Evolutionary conservation across 2,888 invertebrate genomes (phyloP), one percentile per base, ranked within the genome.

Genomic region (Conomelus anceps): DNA sequence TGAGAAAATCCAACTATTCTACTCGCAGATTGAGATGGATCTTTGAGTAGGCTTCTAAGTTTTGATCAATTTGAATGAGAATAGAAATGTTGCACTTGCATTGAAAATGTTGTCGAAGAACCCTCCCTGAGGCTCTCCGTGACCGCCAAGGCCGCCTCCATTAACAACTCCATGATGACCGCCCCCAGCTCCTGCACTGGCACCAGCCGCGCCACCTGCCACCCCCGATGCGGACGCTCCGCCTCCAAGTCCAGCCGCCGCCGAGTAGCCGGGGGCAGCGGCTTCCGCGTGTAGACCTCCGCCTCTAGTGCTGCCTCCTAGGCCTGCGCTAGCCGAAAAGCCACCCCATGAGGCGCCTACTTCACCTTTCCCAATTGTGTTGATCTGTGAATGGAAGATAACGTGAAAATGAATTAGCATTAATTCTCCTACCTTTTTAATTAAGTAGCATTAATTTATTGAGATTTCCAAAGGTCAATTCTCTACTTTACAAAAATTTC

Each of bases 331-430:
- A 9, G 91, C 91, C 22, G 91, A 91, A 89, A 91, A 92, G 86
- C 91, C 91, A 22, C 92, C 92, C 89, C 91, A 92, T 22, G 91
- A 91, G 0, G 91, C 92, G 0, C 91, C 90, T 20, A 91, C 91
- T 6, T 91, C 89, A 84, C 91, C 89, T 89, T 89, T 89, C 9
- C 90, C 90, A 13, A 89, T 88, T 29, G 88, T 86, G n/a, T 86
- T 86, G 22, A 86, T 20, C 86, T 86, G 86, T 0, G n/a, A 24
- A 24, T n/a, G n/a, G n/a, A 63, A n/a, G 1, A 4, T 63, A 63
- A 20, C n/a, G 13, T 34, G 9, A 34, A 26, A 26, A 7, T 26
- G 26, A 4, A 26, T 26, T 26, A n/a, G n/a, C n/a, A n/a, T n/a
- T n/a, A n/a, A n/a, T n/a, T n/a, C n/a, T n/a, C n/a, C n/a, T n/a